Percentiles rank a stretch among this genome's conserved stretches.
phyloP scores from a whole-genome alignment of 2,888 invertebrate genomes.

The Eumacrocentrus americanus region DNA sequence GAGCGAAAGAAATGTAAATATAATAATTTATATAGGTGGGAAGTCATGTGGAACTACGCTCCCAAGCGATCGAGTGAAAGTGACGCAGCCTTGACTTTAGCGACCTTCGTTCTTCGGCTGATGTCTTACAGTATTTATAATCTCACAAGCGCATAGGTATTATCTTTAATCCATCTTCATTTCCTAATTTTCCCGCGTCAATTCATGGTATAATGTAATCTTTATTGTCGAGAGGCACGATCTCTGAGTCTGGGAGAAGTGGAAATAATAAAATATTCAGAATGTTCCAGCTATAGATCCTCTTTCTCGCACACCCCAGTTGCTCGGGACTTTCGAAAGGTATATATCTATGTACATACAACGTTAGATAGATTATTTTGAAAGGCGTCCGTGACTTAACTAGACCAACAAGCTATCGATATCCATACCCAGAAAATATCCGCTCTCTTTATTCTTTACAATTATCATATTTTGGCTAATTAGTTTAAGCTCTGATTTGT shows the following conservation, averaged over 20 bases:
- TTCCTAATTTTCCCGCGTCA: neutral
- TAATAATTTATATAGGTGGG: constrained; percentile 43
- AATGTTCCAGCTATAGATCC: neutral
- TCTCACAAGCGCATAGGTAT: neutral
- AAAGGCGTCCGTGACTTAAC: neutral
- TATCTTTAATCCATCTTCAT: neutral
- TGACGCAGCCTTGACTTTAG: constrained; percentile 57
- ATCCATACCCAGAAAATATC: neutral
- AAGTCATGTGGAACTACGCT: constrained; percentile 51
- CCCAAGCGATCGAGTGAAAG: constrained; percentile 57
- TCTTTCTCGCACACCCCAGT: constrained; percentile 2
- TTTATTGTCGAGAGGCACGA: too few relatives aligned
- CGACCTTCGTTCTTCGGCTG: constrained; percentile 23
- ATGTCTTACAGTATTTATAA: neutral
- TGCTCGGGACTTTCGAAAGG: constrained; percentile 12
- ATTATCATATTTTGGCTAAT: neutral
- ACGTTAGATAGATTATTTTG: neutral
- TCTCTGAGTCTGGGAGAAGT: too few relatives aligned
- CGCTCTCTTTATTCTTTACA: neutral
- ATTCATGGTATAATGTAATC: too few relatives aligned
- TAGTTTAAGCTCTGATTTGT: neutral
- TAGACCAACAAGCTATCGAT: constrained; percentile 11
- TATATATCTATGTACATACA: too few relatives aligned
- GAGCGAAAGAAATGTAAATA: neutral
- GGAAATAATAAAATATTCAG: constrained; percentile 1